Base-by-base conservation (phyloP, 2,888 invertebrate species). In the Micoletzkya japonica region DNA sequence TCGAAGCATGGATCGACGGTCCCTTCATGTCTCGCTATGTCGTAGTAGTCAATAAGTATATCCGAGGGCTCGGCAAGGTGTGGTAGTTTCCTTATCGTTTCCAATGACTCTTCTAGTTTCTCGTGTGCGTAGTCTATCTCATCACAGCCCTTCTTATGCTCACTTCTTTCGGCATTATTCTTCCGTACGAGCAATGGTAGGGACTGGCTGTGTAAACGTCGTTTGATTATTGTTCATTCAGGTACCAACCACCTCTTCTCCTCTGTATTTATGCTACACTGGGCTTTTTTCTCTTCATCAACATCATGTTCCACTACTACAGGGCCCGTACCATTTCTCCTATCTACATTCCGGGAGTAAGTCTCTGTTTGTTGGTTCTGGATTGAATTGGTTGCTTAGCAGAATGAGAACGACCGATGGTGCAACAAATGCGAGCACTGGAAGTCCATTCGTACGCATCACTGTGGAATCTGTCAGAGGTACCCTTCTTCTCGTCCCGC, bases 131-230 rank as follows among this genome's bases (percentile, higher is more conserved):
- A 56, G 79, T 79, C n/a, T 75, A 76, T 56, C 59, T 72, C 49
- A 73, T 79, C 50, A 76, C 77, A 6, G 20, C 71, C 1, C 74
- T 77, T 32, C 69, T 79, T 2, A 66, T 73, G 1, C 72, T 75
- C 69, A 77, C 79, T 17, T 73, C 76, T 2, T 79, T 77, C 39
- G 73, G 70, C 52, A 76, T 79, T 24, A 76, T 79, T 52, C 72
- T 79, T n/a, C 79, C 79, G 39, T 79, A 77, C 34, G 79, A 79
- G 56, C 77, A 79, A 71, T 52, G 76, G 79, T 79, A 54, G 69
- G n/a, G 50, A 34, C 32, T 32, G 14, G 4, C 32, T 7, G 7
- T 17, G 10, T 34, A 6, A 6, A 2, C 17, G 26, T 36, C 37
- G n/a, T 36, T 17, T 26, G 26, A 34, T 39, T 34, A 34, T 34